phyloP scores from a whole-genome alignment of 2,113 vertebrate species.

The Etia nguti region DNA sequence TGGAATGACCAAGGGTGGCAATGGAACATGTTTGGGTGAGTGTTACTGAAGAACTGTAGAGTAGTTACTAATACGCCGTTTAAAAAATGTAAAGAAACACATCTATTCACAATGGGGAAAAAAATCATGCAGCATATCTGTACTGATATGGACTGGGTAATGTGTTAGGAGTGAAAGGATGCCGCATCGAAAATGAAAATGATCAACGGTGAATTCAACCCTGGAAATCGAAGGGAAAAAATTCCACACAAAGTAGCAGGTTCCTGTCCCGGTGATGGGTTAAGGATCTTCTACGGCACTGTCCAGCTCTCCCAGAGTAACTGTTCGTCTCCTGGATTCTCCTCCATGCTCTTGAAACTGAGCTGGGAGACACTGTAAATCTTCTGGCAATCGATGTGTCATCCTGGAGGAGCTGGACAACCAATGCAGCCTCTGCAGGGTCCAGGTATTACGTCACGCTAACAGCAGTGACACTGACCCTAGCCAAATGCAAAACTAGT shows the following conservation, averaged over 20 bases:
- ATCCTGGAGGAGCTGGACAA: neutral
- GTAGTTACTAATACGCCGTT: neutral
- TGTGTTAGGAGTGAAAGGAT: neutral
- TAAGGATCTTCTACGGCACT: fast-evolving
- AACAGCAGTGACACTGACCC: neutral
- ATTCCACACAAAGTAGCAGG: neutral
- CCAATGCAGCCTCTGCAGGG: neutral
- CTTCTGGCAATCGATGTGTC: neutral
- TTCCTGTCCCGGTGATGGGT: neutral
- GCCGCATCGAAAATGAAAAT: too few relatives aligned
- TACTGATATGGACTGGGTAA: neutral
- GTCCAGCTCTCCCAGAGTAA: neutral
- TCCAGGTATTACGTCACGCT: fast-evolving
- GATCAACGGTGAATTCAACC: neutral
- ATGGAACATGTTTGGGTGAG: conserved; percentile 90
- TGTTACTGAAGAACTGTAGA: neutral
- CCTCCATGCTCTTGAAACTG: neutral
- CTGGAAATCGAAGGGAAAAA: neutral
- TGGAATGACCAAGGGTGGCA: conserved; percentile 89
- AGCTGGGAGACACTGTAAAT: neutral
- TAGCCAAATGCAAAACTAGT: neutral
- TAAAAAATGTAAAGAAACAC: neutral
- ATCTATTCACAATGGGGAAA: neutral
- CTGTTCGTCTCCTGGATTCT: neutral
- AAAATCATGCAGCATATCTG: neutral